These are phyloP conservation scores for Athene cunicularia DNA, from an alignment of 2,113 vertebrate genomes.

Conservation along the genomic window DNA sequence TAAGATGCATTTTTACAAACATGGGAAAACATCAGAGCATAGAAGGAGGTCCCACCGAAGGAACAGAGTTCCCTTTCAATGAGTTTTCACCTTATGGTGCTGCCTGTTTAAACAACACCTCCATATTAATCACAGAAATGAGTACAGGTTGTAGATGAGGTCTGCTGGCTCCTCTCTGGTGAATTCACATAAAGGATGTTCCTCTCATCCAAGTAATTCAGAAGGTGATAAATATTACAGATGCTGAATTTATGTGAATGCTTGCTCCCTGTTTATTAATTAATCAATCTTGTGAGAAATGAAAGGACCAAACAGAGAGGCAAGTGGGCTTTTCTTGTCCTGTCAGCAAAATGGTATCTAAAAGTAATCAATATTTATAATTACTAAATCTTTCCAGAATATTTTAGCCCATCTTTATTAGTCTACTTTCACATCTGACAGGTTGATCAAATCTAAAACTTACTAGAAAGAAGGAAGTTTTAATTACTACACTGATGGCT, in stretches of 20 bases:
- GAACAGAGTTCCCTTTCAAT: neutral
- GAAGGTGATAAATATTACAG: constrained; percentile 80
- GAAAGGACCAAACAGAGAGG: constrained; percentile 63
- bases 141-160: constrained; percentile 47
- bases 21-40: neutral
- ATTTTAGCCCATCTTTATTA: constrained; percentile 68
- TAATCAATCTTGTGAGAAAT: constrained; percentile 80
- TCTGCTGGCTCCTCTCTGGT: constrained; percentile 48
- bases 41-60: neutral
- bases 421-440: neutral
- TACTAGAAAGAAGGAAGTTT: constrained; percentile 48
- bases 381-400: constrained; percentile 60
- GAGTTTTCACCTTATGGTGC: constrained; percentile 39
- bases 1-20: neutral
- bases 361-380: constrained; percentile 78
- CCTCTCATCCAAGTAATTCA: constrained; percentile 73
- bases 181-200: constrained; percentile 77
- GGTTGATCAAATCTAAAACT: neutral
- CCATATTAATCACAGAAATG: constrained; percentile 65
- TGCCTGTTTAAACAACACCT: constrained; percentile 58
- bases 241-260: constrained; percentile 79
- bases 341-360: constrained; percentile 61
- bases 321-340: constrained; percentile 70
- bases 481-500: constrained; percentile 1
- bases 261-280: constrained; percentile 80